Evolutionary conservation across 2,113 vertebrate species (phyloP), one percentile per base, ranked within the genome.

Genomic region (Murina feae): DNA sequence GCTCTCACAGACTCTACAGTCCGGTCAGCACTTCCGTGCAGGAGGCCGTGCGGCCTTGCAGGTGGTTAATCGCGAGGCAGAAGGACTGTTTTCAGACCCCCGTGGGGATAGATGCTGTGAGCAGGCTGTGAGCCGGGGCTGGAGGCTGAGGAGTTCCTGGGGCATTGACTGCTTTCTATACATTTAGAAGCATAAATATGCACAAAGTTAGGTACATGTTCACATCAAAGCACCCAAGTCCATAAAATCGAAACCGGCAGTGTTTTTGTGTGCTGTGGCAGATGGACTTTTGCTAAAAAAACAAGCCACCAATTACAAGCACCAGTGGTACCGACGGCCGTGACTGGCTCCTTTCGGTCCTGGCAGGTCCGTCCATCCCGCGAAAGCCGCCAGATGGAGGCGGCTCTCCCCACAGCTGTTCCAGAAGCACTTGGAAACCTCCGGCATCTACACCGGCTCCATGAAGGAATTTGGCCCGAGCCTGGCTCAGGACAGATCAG

Each of bases 391-490:
- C 10, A 6, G 18, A 3, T n/a, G 55, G 58, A 65, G 16, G 37
- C 30, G 1, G 16, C 44, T 66, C 32, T 65, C 32, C n/a, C 39
- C 5, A 8, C 9, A 0, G 25, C 55, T 60, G 47, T 71, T 35
- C 72, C 85, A 4, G 94, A 78, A 35, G 53, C 37, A 1, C 17
- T 3, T 32, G 53, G 94, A 42, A 55, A 30, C 51, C 23, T 78
- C 53, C 0, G 0, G 21, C 47, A 0, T 42, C 25, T 51, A 0
- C 32, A 1, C 1, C 10, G 75, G 3, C 21, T 72, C 44, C 21
- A 0, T 8, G 6, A 58, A 79, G 17, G 23, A 2, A 1, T 16
- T 9, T 63, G 86, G 6, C 44, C 39, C 12, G 25, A 13, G 7
- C 20, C 12, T 37, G 79, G 30, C 69, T 60, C 68, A 4, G 1